Evolutionary conservation across 1,140 invertebrate species (phyloP), one percentile per base, ranked within the genome.

Genomic region (Drosophila melanica): DNA sequence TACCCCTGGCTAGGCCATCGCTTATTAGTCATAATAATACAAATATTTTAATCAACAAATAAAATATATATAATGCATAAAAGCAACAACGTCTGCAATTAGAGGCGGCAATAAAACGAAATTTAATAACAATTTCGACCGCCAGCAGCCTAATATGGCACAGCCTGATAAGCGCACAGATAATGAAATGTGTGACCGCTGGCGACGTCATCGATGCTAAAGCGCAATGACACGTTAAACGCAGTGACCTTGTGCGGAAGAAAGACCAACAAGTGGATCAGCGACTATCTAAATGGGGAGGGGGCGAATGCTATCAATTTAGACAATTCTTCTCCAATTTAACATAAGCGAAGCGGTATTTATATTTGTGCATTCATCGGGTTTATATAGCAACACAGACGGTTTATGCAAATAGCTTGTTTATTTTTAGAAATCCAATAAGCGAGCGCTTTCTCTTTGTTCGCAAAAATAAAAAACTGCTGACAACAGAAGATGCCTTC

Each of bases 201-300:
- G 8, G 33, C 33, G 37, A 75, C 75, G 75, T 77, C 75, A 77
- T 69, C 45, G 35, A 53, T 30, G n/a, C 48, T 23, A 33, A 37
- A 71, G 76, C 74, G 14, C 41, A 75, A 41, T 75, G 67, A 75
- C 64, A 48, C 55, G 50, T 39, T 42, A 57, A 50, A n/a, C 50
- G 23, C 12, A 35, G 27, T 82, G 82, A 86, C 82, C 79, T 86
- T 86, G 79, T 70, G 50, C 47, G 55, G 55, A 23, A 67, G 20
- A 50, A 45, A 59, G 62, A 75, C 70, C 82, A 86, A 87, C 82
- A 86, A 87, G 79, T 86, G 79, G 82, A 53, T 77, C 64, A 63
- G 68, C 65, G 70, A 62, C 27, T 68, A 72, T 48, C 33, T 41
- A 51, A 16, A 37, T 33, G 35, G 50, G 59, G 20, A 37, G 9